Conservation (phyloP, 2,888 invertebrate species). For the Nemurella pictetii region DNA sequence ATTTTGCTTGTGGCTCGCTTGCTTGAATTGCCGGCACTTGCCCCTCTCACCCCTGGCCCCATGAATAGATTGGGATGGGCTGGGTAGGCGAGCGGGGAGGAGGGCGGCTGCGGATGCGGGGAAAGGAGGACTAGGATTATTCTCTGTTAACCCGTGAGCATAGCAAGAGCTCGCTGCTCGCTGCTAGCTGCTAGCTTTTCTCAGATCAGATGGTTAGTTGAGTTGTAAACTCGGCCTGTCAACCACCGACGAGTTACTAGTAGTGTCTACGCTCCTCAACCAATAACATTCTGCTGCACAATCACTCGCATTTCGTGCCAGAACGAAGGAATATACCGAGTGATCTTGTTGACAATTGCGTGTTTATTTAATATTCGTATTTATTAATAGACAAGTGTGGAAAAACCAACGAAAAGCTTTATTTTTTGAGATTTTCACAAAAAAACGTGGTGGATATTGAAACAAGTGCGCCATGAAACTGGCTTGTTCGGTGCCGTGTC, state of each 20-base stretch:
- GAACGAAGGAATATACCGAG: neutral
- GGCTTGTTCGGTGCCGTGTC: neutral
- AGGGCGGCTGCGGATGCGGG: conserved; percentile 11
- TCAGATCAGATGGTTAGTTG: conserved; percentile 49
- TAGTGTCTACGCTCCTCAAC: neutral
- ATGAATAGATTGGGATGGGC: conserved; percentile 32
- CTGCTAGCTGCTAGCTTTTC: conserved; percentile 31
- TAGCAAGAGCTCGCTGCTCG: conserved; percentile 35
- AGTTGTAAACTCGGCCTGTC: conserved; percentile 57
- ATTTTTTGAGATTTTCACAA: neutral
- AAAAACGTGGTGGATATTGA: neutral
- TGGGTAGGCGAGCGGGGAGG: conserved; percentile 10
- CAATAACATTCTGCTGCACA: conserved; percentile 1
- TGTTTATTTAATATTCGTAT: neutral
- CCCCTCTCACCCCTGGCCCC: conserved; percentile 6
- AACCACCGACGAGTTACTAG: conserved; percentile 46
- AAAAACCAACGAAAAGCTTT: neutral
- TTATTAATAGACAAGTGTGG: neutral
- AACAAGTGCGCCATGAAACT: neutral
- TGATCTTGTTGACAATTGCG: neutral
- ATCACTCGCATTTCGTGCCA: neutral
- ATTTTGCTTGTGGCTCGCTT: conserved; percentile 32
- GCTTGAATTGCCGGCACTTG: conserved; percentile 35
- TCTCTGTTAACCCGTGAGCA: neutral
- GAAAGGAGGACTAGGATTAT: conserved; percentile 28